A percentile compares a stretch with the other conserved stretches of the same genome.
phyloP scores from a whole-genome alignment of 1,140 invertebrate genomes.

The Panagrolaimus sp. region DNA sequence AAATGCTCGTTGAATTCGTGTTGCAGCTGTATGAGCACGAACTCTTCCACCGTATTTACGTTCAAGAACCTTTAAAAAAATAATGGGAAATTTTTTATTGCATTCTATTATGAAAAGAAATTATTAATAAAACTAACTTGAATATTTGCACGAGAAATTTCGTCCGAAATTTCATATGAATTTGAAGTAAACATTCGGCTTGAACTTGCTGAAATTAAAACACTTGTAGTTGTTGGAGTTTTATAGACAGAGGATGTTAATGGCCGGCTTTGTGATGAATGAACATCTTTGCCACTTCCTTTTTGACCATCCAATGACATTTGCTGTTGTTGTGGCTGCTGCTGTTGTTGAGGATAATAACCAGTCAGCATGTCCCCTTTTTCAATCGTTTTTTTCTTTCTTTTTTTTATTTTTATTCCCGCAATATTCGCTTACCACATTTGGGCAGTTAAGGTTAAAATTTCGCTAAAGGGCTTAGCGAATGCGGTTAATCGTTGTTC shows the following conservation, averaged over 20 bases:
- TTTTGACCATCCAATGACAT: not conserved
- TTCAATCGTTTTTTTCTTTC: too few relatives aligned
- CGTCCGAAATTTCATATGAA: slow-evolving; percentile 27
- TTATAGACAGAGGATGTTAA: not conserved
- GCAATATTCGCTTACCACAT: slow-evolving; percentile 2
- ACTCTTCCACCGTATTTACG: slow-evolving; percentile 30
- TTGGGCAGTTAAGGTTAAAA: not conserved
- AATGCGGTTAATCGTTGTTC: too few relatives aligned
- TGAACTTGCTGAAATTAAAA: slow-evolving; percentile 20
- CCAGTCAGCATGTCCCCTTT: slow-evolving; percentile 4
- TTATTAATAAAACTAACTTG: slow-evolving; percentile 17
- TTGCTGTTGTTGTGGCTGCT: not conserved
- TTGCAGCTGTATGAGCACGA: slow-evolving; percentile 29
- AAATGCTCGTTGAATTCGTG: slow-evolving; percentile 28
- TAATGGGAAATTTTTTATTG: not conserved
- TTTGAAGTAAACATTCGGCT: slow-evolving; percentile 21
- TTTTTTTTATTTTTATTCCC: not conserved
- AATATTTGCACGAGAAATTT: slow-evolving; percentile 20
- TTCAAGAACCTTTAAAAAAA: slow-evolving; percentile 27
- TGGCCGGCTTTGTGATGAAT: too few relatives aligned
- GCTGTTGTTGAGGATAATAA: slow-evolving; percentile 8
- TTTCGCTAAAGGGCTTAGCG: too few relatives aligned
- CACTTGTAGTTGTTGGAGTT: not conserved
- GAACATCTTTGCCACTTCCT: not conserved
- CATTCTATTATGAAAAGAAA: not conserved